phyloP scores from a whole-genome alignment of 2,797 vertebrate species.

The Coilia nasus region DNA sequence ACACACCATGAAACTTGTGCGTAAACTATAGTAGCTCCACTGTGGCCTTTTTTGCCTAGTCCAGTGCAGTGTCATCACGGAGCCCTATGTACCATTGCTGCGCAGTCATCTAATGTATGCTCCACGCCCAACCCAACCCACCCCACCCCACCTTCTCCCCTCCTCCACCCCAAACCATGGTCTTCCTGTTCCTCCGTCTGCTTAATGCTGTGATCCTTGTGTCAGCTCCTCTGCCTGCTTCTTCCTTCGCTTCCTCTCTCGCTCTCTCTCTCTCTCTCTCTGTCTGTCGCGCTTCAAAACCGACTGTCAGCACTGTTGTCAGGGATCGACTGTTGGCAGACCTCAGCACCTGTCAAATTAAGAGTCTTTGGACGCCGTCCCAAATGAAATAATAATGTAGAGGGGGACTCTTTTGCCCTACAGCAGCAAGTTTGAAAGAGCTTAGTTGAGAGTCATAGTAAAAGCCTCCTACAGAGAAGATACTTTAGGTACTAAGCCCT shows the following conservation, averaged over 20 bases:
- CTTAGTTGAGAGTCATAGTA: neutral
- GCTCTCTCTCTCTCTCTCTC: constrained; percentile 28
- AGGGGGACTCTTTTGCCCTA: neutral
- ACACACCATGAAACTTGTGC: neutral
- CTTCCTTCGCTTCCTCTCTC: neutral
- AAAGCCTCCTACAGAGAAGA: neutral
- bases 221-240: neutral
- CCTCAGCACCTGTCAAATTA: constrained; percentile 14
- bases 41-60: constrained; percentile 20
- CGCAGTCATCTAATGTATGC: neutral
- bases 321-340: constrained; percentile 35
- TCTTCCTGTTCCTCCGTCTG: neutral
- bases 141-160: neutral
- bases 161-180: neutral
- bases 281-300: constrained; percentile 42
- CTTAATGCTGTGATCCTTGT: neutral
- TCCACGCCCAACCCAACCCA: no score
- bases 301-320: constrained; percentile 87
- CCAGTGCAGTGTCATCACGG: constrained; percentile 26
- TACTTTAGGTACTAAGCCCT: neutral
- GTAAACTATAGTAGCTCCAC: neutral
- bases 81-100: neutral
- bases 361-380: neutral
- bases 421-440: neutral
- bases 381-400: constrained; percentile 9